Base-by-base conservation (phyloP, 2,797 vertebrate species). In the Stomatorhinus walkeri region DNA sequence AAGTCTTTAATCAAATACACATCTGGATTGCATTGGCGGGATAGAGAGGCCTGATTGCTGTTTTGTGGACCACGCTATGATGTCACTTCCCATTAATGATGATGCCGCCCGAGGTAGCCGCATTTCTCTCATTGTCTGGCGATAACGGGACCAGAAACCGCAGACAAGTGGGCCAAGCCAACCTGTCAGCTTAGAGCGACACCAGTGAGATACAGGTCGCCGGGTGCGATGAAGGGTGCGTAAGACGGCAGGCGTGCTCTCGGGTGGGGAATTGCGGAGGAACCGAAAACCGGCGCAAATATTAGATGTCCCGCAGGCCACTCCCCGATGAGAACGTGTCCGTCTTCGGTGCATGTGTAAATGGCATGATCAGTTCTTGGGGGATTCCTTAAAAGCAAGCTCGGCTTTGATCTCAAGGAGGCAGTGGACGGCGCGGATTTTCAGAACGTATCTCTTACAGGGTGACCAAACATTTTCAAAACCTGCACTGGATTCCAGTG, bases 21-120 rank as follows among this genome's bases (percentile, higher is more conserved):
- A 96, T 96, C 95, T 96, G 95, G 95, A 95, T 92, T 94, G 92
- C 92, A 95, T 96, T 94, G 93, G 46, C 88, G 91, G 4, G 87
- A 87, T 93, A 92, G 89, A 90, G 89, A 92, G 92, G 92, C 90
- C 94, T 95, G 94, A 96, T 95, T 96, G 92, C 94, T 90, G 91
- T 93, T 94, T 93, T 94, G 93, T 93, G 93, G 92, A 94, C 94
- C 94, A 94, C 93, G 93, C 93, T 87, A 94, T 94, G 94, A 95
- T 95, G 95, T 96, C 95, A 95, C 94, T 92, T 95, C 93, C 93
- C 93, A 95, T 95, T 95, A 95, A 95, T 95, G 94, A 94, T 92
- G 92, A 95, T 89, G 93, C 91, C 93, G 92, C 92, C 93, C 93
- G 93, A 92, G 90, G 91, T 91, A 48, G 91, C 89, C 89, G 14